A percentile compares a stretch with the other conserved stretches of the same genome.
These are phyloP conservation scores for Campoplex nolae DNA, from an alignment of 2,888 invertebrate species.

Conservation along the genomic window DNA sequence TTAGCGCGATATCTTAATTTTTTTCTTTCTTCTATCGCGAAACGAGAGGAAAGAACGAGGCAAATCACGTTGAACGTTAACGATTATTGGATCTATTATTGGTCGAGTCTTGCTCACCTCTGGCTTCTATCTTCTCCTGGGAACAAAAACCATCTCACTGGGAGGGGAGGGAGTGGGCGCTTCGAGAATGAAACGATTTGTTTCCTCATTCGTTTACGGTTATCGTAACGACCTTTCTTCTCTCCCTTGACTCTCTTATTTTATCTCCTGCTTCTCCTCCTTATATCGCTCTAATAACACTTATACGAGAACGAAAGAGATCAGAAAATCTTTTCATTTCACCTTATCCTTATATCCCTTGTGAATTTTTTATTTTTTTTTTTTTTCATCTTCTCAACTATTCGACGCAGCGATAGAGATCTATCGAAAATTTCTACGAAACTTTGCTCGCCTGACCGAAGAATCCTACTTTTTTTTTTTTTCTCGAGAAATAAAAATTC, in stretches of 20 bases:
- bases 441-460: not conserved
- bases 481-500: not conserved
- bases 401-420: not conserved
- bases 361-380: not conserved
- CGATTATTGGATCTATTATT: slow-evolving; percentile 61
- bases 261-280: not conserved
- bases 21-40: not conserved
- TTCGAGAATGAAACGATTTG: slow-evolving; percentile 34
- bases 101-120: slow-evolving; percentile 33
- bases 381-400: not conserved
- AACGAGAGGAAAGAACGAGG: slow-evolving; percentile 32
- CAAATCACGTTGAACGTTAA: slow-evolving; percentile 59
- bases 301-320: slow-evolving; percentile 6
- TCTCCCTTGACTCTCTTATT: slow-evolving; percentile 7
- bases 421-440: not conserved
- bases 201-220: slow-evolving; percentile 52
- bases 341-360: not conserved
- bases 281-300: not conserved
- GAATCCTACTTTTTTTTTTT: not conserved
- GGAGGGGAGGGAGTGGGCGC: not conserved
- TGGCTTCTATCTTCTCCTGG: slow-evolving; percentile 7
- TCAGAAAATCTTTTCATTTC: not conserved
- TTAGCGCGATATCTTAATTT: not conserved
- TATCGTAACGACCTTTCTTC: slow-evolving; percentile 50
- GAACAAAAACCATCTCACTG: slow-evolving; percentile 25